A percentile compares a stretch with the other conserved stretches of the same genome.
phyloP scores from a whole-genome alignment of 2,797 vertebrate genomes.

The Thaleichthys pacificus region DNA sequence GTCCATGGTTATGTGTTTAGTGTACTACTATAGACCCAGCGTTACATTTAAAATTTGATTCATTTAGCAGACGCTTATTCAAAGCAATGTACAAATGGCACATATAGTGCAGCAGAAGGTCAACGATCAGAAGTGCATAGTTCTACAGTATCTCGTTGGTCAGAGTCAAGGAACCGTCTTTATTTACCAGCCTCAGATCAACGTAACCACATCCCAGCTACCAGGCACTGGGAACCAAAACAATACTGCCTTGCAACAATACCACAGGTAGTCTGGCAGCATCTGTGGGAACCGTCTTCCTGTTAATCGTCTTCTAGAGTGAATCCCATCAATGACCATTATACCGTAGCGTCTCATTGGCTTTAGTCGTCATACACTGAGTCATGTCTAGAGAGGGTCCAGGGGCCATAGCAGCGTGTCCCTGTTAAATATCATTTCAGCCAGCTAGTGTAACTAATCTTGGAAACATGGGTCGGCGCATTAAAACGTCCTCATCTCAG shows the following conservation, averaged over 20 bases:
- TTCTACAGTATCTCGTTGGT: no score
- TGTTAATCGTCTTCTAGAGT: not conserved
- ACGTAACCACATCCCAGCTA: no score
- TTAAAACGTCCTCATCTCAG: no score
- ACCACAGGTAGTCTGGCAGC: not conserved
- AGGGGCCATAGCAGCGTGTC: constrained; percentile 9
- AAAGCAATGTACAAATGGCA: not conserved
- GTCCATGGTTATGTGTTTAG: not conserved
- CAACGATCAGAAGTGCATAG: no score
- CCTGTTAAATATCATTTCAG: not conserved
- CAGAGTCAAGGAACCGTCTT: not conserved
- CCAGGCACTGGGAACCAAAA: no score
- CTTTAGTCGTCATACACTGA: constrained; percentile 11
- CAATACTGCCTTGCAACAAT: no score
- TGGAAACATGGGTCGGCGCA: not conserved
- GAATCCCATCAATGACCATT: constrained; percentile 4
- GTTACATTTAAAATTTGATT: no score
- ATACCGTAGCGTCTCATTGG: constrained; percentile 13
- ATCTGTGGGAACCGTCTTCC: not conserved
- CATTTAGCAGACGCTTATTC: no score
- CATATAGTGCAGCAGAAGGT: no score
- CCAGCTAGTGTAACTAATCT: not conserved
- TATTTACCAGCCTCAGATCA: no score
- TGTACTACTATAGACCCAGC: not conserved
- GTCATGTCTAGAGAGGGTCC: constrained; percentile 14